These are phyloP conservation scores for Bruchidius siliquastri DNA, from an alignment of 2,888 invertebrate genomes.

Conservation along the genomic window DNA sequence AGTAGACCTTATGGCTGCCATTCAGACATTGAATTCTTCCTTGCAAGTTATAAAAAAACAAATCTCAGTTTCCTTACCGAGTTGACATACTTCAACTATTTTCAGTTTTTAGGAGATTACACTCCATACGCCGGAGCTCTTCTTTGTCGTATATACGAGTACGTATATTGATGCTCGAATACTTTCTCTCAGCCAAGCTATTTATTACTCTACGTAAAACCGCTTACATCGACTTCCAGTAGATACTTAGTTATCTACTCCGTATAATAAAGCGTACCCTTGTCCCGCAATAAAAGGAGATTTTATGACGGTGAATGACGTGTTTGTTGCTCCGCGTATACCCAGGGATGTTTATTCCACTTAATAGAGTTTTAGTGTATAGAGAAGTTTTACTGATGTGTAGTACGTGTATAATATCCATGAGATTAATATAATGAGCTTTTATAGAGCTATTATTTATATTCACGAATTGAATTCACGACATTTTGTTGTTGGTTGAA, in stretches of 20 bases:
- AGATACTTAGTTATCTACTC: background rate
- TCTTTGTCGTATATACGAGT: background rate
- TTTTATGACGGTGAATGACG: background rate
- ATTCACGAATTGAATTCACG: no score
- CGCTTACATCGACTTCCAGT: background rate
- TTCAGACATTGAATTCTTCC: no score
- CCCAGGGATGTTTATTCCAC: background rate
- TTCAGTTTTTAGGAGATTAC: background rate
- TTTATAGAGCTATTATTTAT: background rate
- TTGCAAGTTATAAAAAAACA: no score
- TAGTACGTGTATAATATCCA: background rate
- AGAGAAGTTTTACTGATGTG: background rate
- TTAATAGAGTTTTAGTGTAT: background rate
- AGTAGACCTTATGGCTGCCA: no score
- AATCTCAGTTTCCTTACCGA: no score
- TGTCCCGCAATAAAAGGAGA: background rate
- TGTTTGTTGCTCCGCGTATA: background rate
- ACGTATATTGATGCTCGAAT: background rate
- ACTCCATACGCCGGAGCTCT: background rate
- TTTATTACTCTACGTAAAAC: background rate
- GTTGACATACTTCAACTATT: no score
- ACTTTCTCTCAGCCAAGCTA: background rate
- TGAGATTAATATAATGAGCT: background rate
- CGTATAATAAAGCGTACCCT: background rate
- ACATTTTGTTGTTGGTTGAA: no score